These are phyloP conservation scores for Prionailurus bengalensis DNA, from an alignment of 2,113 vertebrate species.

Conservation along the genomic window DNA sequence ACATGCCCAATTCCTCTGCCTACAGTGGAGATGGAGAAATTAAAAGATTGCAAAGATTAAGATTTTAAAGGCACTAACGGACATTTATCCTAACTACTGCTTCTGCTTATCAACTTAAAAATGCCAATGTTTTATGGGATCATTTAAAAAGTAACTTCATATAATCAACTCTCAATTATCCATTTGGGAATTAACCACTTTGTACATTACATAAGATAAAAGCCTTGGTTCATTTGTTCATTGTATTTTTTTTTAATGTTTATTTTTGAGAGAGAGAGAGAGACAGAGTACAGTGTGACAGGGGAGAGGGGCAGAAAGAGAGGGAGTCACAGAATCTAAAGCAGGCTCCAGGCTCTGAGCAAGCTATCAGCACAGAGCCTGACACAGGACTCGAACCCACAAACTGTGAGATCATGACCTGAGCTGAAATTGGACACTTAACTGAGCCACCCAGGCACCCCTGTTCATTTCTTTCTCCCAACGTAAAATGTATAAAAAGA, in stretches of 20 bases:
- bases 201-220: neutral
- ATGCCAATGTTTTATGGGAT: neutral
- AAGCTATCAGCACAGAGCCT: too few relatives aligned
- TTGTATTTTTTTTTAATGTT: too few relatives aligned
- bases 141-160: slow-evolving; percentile 47
- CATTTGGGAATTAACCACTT: neutral
- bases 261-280: too few relatives aligned
- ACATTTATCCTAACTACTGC: neutral
- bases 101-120: slow-evolving; percentile 14
- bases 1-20: neutral
- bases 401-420: too few relatives aligned
- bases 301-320: too few relatives aligned
- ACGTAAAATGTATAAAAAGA: neutral
- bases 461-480: neutral
- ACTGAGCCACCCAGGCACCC: too few relatives aligned
- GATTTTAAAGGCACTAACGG: neutral
- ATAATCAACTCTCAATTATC: slow-evolving; percentile 48
- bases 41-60: slow-evolving; percentile 19
- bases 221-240: neutral
- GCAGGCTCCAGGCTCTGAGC: too few relatives aligned
- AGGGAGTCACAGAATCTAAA: too few relatives aligned
- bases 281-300: too few relatives aligned
- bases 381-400: too few relatives aligned
- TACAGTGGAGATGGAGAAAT: neutral
- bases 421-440: too few relatives aligned